Evolutionary conservation across 2,113 vertebrate species (phyloP), one percentile per base, ranked within the genome.

Genomic region (Phyllostomus hastatus): DNA sequence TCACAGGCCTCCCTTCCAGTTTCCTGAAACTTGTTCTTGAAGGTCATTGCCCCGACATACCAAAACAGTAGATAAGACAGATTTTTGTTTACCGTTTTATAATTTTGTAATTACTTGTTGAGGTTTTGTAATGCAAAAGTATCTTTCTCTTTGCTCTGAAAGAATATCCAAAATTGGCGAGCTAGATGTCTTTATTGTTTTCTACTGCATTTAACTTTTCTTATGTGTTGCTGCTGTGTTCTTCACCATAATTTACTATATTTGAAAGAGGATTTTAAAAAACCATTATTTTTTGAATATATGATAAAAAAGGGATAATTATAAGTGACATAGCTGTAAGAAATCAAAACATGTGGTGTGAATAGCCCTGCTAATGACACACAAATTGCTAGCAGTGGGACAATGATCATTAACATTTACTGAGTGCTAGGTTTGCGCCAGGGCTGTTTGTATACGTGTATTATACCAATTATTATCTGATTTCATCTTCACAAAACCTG

Each of bases 1-100:
- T n/a, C 43, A n/a, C 54, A 4, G 26, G 54, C 1, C 90, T 82
- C 88, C 50, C 82, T 4, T 69, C n/a, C 24, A 88, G 31, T 78
- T 97, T 97, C 96, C 96, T 59, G 33, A 96, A 93, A 95, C 67
- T 88, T 84, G 38, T 48, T 1, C 97, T 98, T 97, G 94, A 98
- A 97, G 94, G 52, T 2, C 90, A 69, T 33, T 72, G 52, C 85
- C 85, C 93, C 75, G 4, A 86, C 46, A 89, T 66, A 96, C 86
- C 93, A 96, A 96, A 95, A 54, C 52, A 93, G 95, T 88, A 94
- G 95, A 92, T 80, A 86, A 94, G 96, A 95, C 96, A 61, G 31
- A 52, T 19, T 59, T 57, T 81, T 20, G 12, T n/a, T n/a, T 76
- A 86, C 52, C 17, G 28, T 35, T 54, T 41, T 52, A 41, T 70